These are phyloP conservation scores for Psylliodes chrysocephalus DNA, from an alignment of 2,888 invertebrate genomes.

Conservation along the genomic window DNA sequence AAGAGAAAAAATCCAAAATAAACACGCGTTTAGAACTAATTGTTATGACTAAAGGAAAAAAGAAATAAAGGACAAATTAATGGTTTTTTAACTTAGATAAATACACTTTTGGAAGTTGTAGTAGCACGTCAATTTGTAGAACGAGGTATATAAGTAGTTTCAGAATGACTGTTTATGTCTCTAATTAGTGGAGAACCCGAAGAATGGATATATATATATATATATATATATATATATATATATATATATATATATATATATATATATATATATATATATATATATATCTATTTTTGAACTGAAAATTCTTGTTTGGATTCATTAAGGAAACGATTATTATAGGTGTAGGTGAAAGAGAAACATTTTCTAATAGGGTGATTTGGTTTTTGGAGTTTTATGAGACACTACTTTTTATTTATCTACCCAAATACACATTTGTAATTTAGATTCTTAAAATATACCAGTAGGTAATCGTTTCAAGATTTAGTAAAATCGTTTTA, in stretches of 20 bases:
- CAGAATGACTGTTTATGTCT: conserved; percentile 6
- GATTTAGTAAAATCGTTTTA: too few relatives aligned
- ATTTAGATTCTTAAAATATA: too few relatives aligned
- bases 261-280: too few relatives aligned
- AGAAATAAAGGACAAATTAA: conserved; percentile 12
- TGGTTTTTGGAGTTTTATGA: too few relatives aligned
- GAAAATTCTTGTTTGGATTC: not conserved
- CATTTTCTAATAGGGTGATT: not conserved
- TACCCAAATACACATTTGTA: too few relatives aligned
- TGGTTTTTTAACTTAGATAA: conserved; percentile 18
- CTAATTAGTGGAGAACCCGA: conserved; percentile 11
- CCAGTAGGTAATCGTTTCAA: too few relatives aligned
- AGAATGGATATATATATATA: too few relatives aligned
- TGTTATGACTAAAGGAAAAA: conserved; percentile 15
- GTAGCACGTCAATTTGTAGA: not conserved
- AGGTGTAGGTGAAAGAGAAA: not conserved
- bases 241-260: too few relatives aligned
- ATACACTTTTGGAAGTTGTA: conserved; percentile 13
- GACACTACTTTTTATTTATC: too few relatives aligned
- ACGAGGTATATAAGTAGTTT: not conserved
- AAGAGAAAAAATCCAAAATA: not conserved
- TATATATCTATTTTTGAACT: conserved; percentile 12
- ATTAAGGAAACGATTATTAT: not conserved
- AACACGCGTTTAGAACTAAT: conserved; percentile 1
- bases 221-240: too few relatives aligned